phyloP scores from a whole-genome alignment of 2,113 vertebrate species.

The Pogona vitticeps region DNA sequence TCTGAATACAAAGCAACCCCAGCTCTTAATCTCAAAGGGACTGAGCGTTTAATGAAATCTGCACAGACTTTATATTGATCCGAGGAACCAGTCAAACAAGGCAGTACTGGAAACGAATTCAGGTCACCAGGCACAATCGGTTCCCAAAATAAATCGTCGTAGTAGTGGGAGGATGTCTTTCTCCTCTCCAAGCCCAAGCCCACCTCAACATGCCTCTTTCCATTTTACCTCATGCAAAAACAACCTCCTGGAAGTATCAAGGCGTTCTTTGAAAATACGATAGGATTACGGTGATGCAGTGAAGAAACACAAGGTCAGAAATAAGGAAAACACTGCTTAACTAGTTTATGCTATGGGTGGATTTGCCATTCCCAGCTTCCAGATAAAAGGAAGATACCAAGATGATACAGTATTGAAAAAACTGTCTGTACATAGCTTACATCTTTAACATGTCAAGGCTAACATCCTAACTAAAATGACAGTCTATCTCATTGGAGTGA shows the following conservation, averaged over 20 bases:
- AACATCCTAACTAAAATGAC: too few species aligned
- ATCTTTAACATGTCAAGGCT: too few species aligned
- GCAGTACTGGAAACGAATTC: constrained; percentile 21
- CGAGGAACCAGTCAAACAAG: background rate
- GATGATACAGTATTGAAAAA: too few species aligned
- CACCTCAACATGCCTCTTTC: background rate
- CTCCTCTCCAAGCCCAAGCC: background rate
- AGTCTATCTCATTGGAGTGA: too few species aligned
- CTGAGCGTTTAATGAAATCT: constrained; percentile 30
- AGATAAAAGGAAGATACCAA: too few species aligned
- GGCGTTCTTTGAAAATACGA: background rate
- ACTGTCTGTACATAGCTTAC: too few species aligned
- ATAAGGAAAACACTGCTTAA: too few species aligned
- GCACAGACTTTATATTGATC: constrained; percentile 3
- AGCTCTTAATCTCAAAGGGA: background rate
- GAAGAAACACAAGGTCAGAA: too few species aligned
- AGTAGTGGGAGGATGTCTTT: background rate
- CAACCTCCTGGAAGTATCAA: background rate
- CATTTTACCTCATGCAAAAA: background rate
- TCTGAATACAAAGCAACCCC: constrained; percentile 9
- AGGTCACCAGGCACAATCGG: background rate
- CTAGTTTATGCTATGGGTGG: too few species aligned
- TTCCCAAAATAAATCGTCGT: background rate
- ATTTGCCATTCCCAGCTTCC: too few species aligned
- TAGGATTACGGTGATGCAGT: too few species aligned